These are phyloP conservation scores for Hypolimnas misippus DNA, from an alignment of 2,888 invertebrate genomes.

Conservation along the genomic window DNA sequence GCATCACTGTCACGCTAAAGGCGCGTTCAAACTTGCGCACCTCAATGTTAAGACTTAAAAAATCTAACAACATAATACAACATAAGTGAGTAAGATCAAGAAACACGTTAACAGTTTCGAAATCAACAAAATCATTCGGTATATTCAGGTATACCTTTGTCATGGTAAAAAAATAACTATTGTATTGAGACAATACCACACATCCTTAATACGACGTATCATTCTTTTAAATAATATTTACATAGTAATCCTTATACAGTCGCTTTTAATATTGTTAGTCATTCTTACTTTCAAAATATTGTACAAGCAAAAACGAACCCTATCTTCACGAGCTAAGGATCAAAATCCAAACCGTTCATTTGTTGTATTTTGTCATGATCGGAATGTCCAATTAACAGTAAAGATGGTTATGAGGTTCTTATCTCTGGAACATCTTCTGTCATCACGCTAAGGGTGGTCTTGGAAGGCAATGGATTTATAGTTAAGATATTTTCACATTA, in stretches of 20 bases:
- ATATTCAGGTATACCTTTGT: too few relatives aligned
- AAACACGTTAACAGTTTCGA: too few relatives aligned
- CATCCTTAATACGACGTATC: constrained; percentile 4
- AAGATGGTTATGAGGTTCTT: constrained; percentile 27
- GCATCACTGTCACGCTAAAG: too few relatives aligned
- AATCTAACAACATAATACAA: too few relatives aligned
- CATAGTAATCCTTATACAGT: constrained; percentile 30
- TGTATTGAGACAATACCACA: constrained; percentile 2
- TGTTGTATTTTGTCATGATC: constrained; percentile 14
- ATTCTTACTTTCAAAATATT: constrained; percentile 3
- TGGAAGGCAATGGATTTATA: neutral
- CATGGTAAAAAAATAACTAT: neutral
- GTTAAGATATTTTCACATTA: neutral
- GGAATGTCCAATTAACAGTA: constrained; percentile 41
- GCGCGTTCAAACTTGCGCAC: too few relatives aligned
- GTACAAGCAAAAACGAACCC: neutral
- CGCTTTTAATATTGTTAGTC: constrained; percentile 15
- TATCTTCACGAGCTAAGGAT: neutral
- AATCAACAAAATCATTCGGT: neutral
- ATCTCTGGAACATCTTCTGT: constrained; percentile 22
- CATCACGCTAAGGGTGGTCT: constrained; percentile 29
- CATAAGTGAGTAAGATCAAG: too few relatives aligned
- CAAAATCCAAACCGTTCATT: neutral
- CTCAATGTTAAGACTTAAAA: too few relatives aligned
- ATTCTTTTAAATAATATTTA: constrained; percentile 10